These are phyloP conservation scores for Nemotelus nigrinus DNA, from an alignment of 2,888 invertebrate species.

Conservation along the genomic window DNA sequence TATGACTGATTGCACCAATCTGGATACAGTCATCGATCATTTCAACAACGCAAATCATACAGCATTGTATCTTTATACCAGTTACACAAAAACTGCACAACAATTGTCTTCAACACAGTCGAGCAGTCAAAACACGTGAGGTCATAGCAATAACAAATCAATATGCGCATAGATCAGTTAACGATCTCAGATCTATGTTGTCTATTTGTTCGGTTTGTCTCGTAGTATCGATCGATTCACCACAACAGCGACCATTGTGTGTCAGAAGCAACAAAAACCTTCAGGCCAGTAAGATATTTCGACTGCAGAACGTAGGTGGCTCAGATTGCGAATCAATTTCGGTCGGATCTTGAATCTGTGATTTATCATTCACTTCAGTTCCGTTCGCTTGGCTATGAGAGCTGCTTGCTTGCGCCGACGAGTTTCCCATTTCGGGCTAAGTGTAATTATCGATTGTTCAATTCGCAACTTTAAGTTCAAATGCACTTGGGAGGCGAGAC, in stretches of 20 bases:
- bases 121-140: constrained; percentile 9
- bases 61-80: not conserved
- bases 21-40: constrained; percentile 17
- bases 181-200: not conserved
- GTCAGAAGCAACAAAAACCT: not conserved
- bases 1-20: not conserved
- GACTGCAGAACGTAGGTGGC: constrained; percentile 16
- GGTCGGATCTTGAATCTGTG: not conserved
- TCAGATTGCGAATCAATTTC: constrained; percentile 11
- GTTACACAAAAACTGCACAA: not conserved
- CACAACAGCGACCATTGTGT: not conserved
- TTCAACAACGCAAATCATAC: not conserved
- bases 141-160: constrained; percentile 14
- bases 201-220: not conserved
- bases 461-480: not conserved
- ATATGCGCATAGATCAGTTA: constrained; percentile 2
- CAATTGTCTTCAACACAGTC: not conserved
- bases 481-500: not conserved
- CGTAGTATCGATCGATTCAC: not conserved
- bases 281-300: constrained; percentile 13
- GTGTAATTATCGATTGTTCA: constrained; percentile 21
- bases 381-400: not conserved
- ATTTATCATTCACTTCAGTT: constrained; percentile 24
- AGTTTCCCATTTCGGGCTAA: constrained; percentile 25
- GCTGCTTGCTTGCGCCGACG: constrained; percentile 14